phyloP scores from a whole-genome alignment of 2,888 invertebrate species.

The Erynnis tages region DNA sequence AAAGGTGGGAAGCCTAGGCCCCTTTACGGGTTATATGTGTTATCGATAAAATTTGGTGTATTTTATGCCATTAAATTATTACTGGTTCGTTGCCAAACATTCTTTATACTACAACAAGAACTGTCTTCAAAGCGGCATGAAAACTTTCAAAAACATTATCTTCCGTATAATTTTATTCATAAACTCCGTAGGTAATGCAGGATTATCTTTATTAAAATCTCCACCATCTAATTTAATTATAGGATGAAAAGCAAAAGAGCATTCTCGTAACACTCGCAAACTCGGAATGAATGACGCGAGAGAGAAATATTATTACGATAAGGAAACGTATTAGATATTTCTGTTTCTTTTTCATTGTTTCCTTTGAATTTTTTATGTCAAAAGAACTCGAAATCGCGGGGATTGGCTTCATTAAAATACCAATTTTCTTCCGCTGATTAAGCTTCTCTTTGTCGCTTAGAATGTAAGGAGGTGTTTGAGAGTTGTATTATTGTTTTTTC shows the following conservation, averaged over 20 bases:
- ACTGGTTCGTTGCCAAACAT: too few relatives aligned
- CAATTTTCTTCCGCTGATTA: slow-evolving; percentile 31
- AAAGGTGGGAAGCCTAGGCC: too few relatives aligned
- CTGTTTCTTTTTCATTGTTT: slow-evolving; percentile 21
- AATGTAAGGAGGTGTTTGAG: slow-evolving; percentile 8
- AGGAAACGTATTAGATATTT: slow-evolving; percentile 26
- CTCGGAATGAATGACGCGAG: slow-evolving; percentile 3
- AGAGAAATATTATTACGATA: slow-evolving; percentile 27
- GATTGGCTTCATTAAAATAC: slow-evolving; percentile 33
- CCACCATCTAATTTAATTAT: neutral
- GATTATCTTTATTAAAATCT: slow-evolving; percentile 6
- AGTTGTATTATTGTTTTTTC: slow-evolving; percentile 34
- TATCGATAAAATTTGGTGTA: too few relatives aligned
- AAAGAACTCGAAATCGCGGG: slow-evolving; percentile 8
- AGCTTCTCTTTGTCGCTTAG: slow-evolving; percentile 24
- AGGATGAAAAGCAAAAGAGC: slow-evolving; percentile 1
- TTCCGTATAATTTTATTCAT: too few relatives aligned
- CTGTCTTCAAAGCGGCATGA: too few relatives aligned
- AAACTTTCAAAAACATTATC: too few relatives aligned
- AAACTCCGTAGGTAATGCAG: too few relatives aligned
- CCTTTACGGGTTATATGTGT: too few relatives aligned
- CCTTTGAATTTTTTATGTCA: slow-evolving; percentile 25
- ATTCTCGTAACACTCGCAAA: neutral
- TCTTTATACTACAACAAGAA: too few relatives aligned
- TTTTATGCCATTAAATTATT: too few relatives aligned